Conservation (phyloP, 2,888 invertebrate species). For the Leptopilina syphax region DNA sequence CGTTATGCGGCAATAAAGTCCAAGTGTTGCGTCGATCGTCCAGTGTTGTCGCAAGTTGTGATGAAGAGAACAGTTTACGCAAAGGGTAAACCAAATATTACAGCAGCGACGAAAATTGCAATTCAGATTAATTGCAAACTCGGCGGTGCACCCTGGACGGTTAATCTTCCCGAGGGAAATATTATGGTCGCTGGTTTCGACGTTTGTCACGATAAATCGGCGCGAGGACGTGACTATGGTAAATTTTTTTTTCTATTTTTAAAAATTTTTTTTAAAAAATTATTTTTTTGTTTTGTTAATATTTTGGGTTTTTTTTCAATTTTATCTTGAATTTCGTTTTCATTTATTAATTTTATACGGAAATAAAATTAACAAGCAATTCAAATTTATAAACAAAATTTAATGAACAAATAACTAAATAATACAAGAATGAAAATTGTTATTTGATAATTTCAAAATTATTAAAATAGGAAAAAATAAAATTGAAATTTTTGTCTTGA, state of each 20-base stretch:
- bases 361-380: too few relatives aligned
- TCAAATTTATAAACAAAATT: too few relatives aligned
- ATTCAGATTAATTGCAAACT: constrained; percentile 97
- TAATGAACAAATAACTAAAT: too few relatives aligned
- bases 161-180: constrained; percentile 82
- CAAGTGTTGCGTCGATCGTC: constrained; percentile 85
- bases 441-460: too few relatives aligned
- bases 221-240: constrained; percentile 78
- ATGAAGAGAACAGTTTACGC: constrained; percentile 78
- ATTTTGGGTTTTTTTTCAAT: too few relatives aligned
- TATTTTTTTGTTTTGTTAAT: neutral
- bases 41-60: constrained; percentile 83
- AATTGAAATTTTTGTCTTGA: too few relatives aligned
- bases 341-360: too few relatives aligned
- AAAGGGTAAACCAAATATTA: constrained; percentile 81
- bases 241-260: constrained; percentile 70
- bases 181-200: constrained; percentile 93
- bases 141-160: constrained; percentile 92
- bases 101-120: constrained; percentile 92
- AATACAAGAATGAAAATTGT: too few relatives aligned
- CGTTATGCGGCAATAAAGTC: constrained; percentile 91
- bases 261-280: constrained; percentile 9
- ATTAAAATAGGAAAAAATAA: too few relatives aligned
- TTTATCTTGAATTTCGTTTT: too few relatives aligned
- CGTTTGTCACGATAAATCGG: constrained; percentile 89